Conservation (phyloP, 2,888 invertebrate genomes). For the Zeuzera pyrina region DNA sequence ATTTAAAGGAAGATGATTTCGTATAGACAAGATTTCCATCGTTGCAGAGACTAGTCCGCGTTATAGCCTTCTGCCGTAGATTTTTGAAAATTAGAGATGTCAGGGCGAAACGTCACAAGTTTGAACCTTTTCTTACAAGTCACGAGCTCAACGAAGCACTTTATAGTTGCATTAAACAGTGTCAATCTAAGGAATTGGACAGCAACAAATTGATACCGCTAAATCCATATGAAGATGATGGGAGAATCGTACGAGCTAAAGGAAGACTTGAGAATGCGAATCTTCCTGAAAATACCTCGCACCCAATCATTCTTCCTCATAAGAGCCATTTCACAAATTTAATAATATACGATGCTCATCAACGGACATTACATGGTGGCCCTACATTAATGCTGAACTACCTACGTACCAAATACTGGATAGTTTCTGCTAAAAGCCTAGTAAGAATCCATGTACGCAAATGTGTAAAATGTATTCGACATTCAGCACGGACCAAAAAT, state of each 20-base stretch:
- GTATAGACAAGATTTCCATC: neutral
- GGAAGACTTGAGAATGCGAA: conserved; percentile 8
- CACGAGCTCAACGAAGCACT: neutral
- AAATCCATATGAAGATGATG: no score
- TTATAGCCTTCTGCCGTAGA: neutral
- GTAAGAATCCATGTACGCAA: neutral
- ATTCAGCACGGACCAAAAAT: neutral
- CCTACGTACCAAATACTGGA: conserved; percentile 15
- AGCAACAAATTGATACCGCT: no score
- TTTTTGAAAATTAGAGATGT: neutral
- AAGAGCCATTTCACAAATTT: conserved; percentile 9
- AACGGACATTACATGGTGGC: conserved; percentile 16
- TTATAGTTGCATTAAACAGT: neutral
- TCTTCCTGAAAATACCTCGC: conserved; percentile 7
- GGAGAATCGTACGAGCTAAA: no score
- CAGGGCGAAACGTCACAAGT: neutral
- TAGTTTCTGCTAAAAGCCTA: conserved; percentile 7
- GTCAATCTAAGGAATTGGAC: neutral
- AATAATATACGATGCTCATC: conserved; percentile 15
- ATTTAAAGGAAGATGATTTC: neutral
- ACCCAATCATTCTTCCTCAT: conserved; percentile 13
- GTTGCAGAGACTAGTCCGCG: neutral
- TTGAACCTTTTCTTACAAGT: neutral
- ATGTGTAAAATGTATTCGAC: neutral
- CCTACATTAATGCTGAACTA: conserved; percentile 13